These are phyloP conservation scores for Hyperoodon ampullatus DNA, from an alignment of 2,113 vertebrate genomes.

Conservation along the genomic window DNA sequence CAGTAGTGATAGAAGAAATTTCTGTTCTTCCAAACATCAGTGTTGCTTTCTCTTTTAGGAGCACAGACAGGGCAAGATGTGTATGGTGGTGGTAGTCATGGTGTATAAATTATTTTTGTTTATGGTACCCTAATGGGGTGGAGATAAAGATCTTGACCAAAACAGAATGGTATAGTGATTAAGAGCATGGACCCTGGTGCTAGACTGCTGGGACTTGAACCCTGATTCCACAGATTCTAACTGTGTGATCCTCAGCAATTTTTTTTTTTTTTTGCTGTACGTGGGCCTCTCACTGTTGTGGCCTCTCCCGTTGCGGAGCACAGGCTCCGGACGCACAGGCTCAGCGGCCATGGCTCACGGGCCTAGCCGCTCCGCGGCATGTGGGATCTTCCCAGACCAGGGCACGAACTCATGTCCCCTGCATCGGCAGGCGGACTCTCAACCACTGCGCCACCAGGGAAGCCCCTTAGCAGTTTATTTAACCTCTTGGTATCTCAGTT, in stretches of 20 bases:
- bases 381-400: no score
- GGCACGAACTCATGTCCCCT: no score
- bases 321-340: no score
- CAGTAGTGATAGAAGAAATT: slow-evolving; percentile 56
- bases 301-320: no score
- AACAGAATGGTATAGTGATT: not conserved
- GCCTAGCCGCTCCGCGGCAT: no score
- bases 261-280: not conserved
- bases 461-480: not conserved
- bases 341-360: no score
- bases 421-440: no score
- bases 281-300: no score
- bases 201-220: not conserved
- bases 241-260: not conserved
- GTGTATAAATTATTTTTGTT: not conserved
- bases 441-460: no score
- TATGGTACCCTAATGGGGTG: not conserved
- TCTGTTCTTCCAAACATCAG: not conserved
- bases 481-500: not conserved
- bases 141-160: not conserved
- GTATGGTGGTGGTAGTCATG: not conserved
- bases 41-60: not conserved
- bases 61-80: not conserved
- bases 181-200: not conserved
- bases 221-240: not conserved